Conservation (phyloP, 2,113 vertebrate genomes). For the Coptodon bakossiorum region DNA sequence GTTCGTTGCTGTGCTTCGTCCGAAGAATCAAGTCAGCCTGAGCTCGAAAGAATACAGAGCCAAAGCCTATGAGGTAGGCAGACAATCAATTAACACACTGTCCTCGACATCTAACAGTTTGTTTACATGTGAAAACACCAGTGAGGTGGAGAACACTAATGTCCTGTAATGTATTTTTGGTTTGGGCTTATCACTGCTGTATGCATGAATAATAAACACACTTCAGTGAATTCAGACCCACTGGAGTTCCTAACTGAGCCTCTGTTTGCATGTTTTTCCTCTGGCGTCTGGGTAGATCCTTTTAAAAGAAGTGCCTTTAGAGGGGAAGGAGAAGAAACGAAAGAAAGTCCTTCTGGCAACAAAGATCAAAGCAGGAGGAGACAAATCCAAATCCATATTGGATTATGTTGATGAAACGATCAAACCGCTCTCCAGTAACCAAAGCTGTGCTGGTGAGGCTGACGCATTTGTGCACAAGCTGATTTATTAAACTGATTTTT, state of each 20-base stretch:
- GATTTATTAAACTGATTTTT: neutral
- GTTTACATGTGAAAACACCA: neutral
- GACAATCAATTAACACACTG: neutral
- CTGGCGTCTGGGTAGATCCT: slow-evolving; percentile 79
- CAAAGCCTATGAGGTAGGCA: slow-evolving; percentile 89
- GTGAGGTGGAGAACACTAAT: neutral
- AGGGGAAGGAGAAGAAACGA: slow-evolving; percentile 95
- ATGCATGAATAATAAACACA: neutral
- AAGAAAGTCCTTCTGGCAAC: slow-evolving; percentile 91
- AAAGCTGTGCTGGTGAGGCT: slow-evolving; percentile 88
- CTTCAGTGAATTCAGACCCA: neutral
- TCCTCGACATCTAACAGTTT: neutral
- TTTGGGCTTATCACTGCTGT: neutral
- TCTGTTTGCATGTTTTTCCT: neutral
- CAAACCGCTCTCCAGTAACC: slow-evolving; percentile 89
- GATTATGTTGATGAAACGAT: slow-evolving; percentile 92
- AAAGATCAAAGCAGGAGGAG: slow-evolving; percentile 81
- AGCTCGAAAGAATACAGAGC: slow-evolving; percentile 95
- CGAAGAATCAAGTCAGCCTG: slow-evolving; percentile 91
- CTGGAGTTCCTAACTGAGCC: neutral
- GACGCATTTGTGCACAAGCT: neutral
- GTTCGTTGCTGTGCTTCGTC: slow-evolving; percentile 93
- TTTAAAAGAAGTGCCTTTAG: slow-evolving; percentile 90
- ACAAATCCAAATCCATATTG: slow-evolving; percentile 87
- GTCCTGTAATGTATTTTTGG: neutral